Conservation (phyloP, 2,888 invertebrate genomes). For the Trilocha varians region DNA sequence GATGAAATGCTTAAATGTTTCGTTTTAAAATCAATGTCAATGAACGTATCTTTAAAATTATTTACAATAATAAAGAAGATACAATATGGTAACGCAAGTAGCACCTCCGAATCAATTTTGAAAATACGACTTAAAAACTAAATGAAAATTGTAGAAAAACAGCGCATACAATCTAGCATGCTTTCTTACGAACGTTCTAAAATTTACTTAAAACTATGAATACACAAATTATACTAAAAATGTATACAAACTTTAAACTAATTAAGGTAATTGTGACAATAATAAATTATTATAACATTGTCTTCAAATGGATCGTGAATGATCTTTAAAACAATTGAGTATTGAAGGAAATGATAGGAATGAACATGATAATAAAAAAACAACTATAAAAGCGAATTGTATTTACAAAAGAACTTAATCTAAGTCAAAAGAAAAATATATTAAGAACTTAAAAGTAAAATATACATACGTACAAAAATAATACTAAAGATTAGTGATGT, state of each 20-base stretch:
- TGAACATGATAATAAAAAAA: slow-evolving; percentile 11
- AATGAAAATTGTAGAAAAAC: not conserved
- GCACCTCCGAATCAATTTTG: slow-evolving; percentile 46
- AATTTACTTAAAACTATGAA: slow-evolving; percentile 13
- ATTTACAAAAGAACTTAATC: slow-evolving; percentile 26
- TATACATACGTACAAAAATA: not conserved
- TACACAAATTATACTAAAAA: slow-evolving; percentile 19
- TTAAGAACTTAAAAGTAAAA: not conserved
- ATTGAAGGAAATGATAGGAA: slow-evolving; percentile 23
- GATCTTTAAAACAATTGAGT: slow-evolving; percentile 23
- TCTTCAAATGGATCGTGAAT: slow-evolving; percentile 15
- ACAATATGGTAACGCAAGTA: slow-evolving; percentile 58
- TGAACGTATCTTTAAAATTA: slow-evolving; percentile 29
- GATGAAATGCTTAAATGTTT: not conserved
- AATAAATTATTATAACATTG: slow-evolving; percentile 33
- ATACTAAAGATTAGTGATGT: not conserved
- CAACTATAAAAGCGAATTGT: slow-evolving; percentile 13
- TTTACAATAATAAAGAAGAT: slow-evolving; percentile 36
- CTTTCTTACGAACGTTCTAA: slow-evolving; percentile 18
- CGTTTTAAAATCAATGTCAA: not conserved
- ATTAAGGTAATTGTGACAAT: slow-evolving; percentile 27
- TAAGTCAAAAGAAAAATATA: slow-evolving; percentile 2
- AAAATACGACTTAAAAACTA: slow-evolving; percentile 13
- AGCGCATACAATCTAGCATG: slow-evolving; percentile 8
- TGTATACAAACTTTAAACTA: slow-evolving; percentile 14